These are phyloP conservation scores for Drosophila nigricruria DNA, from an alignment of 2,888 invertebrate species.

Conservation along the genomic window DNA sequence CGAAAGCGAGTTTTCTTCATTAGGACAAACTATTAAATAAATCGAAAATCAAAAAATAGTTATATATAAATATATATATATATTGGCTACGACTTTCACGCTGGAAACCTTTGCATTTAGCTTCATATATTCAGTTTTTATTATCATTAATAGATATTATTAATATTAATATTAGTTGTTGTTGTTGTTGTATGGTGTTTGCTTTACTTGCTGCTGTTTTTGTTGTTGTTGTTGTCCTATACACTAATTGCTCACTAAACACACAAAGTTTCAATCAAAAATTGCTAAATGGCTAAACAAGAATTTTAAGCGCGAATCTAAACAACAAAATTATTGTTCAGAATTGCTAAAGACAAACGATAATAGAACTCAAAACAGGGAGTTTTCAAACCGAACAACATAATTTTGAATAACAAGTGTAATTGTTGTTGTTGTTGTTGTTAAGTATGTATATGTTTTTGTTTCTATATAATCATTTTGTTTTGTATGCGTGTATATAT, in stretches of 20 bases:
- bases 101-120: conserved; percentile 59
- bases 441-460: conserved; percentile 30
- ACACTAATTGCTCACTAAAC: conserved; percentile 44
- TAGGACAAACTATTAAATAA: conserved; percentile 42
- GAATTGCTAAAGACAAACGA: conserved; percentile 17
- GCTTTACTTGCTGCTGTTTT: neutral
- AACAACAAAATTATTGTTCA: conserved; percentile 18
- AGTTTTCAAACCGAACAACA: conserved; percentile 18
- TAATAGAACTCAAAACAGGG: conserved; percentile 26
- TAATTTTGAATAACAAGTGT: conserved; percentile 17
- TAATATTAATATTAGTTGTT: conserved; percentile 18
- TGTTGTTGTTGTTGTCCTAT: conserved; percentile 32
- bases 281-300: conserved; percentile 39
- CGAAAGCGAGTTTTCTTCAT: conserved; percentile 53
- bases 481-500: conserved; percentile 24
- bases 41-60: conserved; percentile 34
- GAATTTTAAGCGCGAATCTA: conserved; percentile 49
- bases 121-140: conserved; percentile 35
- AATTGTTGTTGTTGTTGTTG: conserved; percentile 8
- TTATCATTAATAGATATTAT: conserved; percentile 22
- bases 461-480: conserved; percentile 25
- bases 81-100: conserved; percentile 44
- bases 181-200: conserved; percentile 22
- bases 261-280: conserved; percentile 46
- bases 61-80: neutral